phyloP scores from a whole-genome alignment of 2,888 invertebrate species.

The Drosophila mimetica region DNA sequence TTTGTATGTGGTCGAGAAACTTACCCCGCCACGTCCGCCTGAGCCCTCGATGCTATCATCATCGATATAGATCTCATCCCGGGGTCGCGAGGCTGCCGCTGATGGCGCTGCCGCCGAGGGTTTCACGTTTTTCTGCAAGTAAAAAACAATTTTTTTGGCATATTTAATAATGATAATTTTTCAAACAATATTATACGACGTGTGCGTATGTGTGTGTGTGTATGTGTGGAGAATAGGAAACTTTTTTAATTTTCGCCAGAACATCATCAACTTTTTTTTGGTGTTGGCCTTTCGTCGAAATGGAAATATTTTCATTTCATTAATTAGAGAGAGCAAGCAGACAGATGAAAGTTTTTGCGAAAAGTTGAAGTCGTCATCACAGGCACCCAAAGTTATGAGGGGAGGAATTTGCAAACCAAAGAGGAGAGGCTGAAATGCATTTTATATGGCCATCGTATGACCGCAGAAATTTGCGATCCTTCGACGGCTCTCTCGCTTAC shows the following conservation, averaged over 20 bases:
- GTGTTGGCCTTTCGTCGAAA: conserved; percentile 40
- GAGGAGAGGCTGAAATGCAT: neutral
- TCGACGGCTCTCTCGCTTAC: conserved; percentile 4
- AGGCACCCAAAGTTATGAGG: conserved; percentile 8
- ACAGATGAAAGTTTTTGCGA: conserved; percentile 4
- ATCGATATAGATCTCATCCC: conserved; percentile 89
- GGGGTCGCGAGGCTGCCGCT: conserved; percentile 69
- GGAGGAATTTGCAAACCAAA: conserved; percentile 1
- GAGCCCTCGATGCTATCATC: conserved; percentile 91
- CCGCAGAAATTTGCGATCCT: conserved; percentile 21
- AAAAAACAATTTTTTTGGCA: conserved; percentile 20
- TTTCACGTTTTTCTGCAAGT: conserved; percentile 82
- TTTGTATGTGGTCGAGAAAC: conserved; percentile 63
- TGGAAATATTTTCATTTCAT: conserved; percentile 68
- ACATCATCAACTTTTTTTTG: conserved; percentile 43
- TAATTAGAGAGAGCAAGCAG: conserved; percentile 53
- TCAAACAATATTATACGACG: conserved; percentile 12
- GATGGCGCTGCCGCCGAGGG: conserved; percentile 74
- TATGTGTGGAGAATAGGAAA: conserved; percentile 41
- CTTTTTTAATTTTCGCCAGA: conserved; percentile 66
- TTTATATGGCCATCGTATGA: conserved; percentile 16
- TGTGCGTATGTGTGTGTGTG: neutral
- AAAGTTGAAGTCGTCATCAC: conserved; percentile 5
- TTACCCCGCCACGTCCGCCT: conserved; percentile 88
- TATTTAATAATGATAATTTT: neutral